Conservation (phyloP, 2,888 invertebrate species). For the Hemithea aestivaria region DNA sequence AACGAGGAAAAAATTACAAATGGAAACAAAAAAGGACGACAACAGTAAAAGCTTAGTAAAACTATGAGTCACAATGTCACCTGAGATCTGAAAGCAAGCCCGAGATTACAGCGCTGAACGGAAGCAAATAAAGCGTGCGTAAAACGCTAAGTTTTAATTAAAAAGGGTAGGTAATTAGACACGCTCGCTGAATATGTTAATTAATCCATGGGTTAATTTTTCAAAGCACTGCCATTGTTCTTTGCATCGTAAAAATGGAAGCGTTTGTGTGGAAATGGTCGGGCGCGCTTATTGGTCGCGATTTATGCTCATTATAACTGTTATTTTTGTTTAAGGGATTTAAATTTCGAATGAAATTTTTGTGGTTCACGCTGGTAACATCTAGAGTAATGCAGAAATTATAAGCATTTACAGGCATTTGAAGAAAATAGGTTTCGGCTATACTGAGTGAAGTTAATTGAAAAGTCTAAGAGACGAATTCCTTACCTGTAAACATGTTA, state of each 20-base stretch:
- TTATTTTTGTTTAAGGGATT: not conserved
- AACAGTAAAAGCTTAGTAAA: too few species aligned
- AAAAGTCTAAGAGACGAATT: too few species aligned
- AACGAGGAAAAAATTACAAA: too few species aligned
- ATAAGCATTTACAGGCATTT: too few species aligned
- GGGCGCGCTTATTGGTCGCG: slow-evolving; percentile 10
- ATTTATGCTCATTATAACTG: slow-evolving; percentile 12
- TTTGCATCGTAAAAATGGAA: slow-evolving; percentile 57
- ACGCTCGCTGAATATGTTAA: slow-evolving; percentile 71
- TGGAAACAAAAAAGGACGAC: too few species aligned
- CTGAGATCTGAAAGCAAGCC: slow-evolving; percentile 4
- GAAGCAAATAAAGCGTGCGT: slow-evolving; percentile 63
- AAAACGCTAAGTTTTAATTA: slow-evolving; percentile 69
- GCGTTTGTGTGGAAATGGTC: slow-evolving; percentile 33
- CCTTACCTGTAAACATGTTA: too few species aligned
- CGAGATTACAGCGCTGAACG: slow-evolving; percentile 26
- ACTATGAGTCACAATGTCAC: slow-evolving; percentile 4
- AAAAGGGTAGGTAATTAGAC: slow-evolving; percentile 71
- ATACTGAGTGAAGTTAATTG: too few species aligned
- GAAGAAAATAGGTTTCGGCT: too few species aligned
- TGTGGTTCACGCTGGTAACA: too few species aligned
- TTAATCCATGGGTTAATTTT: slow-evolving; percentile 72
- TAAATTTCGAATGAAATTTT: not conserved
- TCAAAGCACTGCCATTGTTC: slow-evolving; percentile 72
- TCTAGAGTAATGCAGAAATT: too few species aligned